These are phyloP conservation scores for Eristalis pertinax DNA, from an alignment of 2,888 invertebrate genomes.

Conservation along the genomic window DNA sequence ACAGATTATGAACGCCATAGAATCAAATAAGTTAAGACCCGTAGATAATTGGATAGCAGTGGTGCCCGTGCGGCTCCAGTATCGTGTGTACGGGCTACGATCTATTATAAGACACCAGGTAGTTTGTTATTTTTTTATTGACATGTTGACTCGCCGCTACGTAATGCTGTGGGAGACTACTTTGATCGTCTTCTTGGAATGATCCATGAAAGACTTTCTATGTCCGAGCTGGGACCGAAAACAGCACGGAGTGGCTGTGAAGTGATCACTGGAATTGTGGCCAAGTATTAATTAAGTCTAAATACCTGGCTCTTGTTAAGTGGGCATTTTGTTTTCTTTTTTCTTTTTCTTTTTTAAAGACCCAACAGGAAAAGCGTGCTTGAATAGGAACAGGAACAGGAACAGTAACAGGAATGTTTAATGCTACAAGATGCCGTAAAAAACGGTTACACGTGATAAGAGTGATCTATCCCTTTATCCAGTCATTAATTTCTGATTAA, in stretches of 20 bases:
- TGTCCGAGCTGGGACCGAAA: neutral
- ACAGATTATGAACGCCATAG: neutral
- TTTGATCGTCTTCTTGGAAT: neutral
- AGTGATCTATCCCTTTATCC: neutral
- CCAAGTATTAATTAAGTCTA: neutral
- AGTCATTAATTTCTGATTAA: neutral
- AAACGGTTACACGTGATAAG: neutral
- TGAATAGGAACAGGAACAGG: neutral
- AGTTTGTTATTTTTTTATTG: constrained; percentile 7
- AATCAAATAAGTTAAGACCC: constrained; percentile 1
- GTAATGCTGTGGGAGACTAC: neutral
- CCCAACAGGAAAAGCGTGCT: neutral
- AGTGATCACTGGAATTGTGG: neutral
- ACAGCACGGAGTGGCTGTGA: neutral
- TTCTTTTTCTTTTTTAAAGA: no score
- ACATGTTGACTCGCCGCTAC: neutral
- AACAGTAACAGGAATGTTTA: neutral
- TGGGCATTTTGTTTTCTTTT: neutral
- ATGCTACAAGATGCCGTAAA: neutral
- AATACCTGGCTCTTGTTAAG: neutral
- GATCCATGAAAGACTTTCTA: neutral
- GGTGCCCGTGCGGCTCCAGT: neutral
- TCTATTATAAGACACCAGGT: neutral
- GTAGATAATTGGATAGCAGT: neutral
- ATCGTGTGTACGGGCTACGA: constrained; percentile 4